These are phyloP conservation scores for Sesamia nonagrioides DNA, from an alignment of 1,140 invertebrate genomes.

Conservation along the genomic window DNA sequence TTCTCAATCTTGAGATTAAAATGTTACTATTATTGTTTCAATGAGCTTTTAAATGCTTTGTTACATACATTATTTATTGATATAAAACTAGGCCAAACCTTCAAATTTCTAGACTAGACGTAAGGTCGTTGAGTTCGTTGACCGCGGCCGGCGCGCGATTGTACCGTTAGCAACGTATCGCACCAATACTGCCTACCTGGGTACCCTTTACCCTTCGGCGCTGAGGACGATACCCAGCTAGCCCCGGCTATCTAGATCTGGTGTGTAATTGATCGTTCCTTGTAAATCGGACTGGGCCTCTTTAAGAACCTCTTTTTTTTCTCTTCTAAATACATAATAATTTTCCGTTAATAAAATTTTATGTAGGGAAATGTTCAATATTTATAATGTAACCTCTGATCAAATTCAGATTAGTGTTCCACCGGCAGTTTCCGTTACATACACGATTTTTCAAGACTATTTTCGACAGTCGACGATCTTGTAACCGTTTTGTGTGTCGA, in stretches of 20 bases:
- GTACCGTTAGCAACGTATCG: conserved; percentile 71
- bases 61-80: conserved; percentile 52
- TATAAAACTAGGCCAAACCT: conserved; percentile 77
- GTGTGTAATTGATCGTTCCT: background rate
- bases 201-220: conserved; percentile 64
- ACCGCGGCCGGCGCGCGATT: conserved; percentile 72
- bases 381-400: background rate
- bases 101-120: conserved; percentile 82
- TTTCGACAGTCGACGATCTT: conserved; percentile 47
- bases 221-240: conserved; percentile 1
- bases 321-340: too few relatives aligned
- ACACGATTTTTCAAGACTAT: background rate
- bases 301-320: too few relatives aligned
- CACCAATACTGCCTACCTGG: conserved; percentile 62
- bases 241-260: conserved; percentile 23
- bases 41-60: too few relatives aligned
- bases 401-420: conserved; percentile 2
- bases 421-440: conserved; percentile 20
- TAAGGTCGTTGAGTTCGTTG: conserved; percentile 73
- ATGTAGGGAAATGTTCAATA: background rate
- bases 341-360: background rate
- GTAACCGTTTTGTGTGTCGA: conserved; percentile 44
- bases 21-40: conserved; percentile 42
- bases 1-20: conserved; percentile 53
- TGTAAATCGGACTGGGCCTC: background rate